Conservation (phyloP, 2,888 invertebrate genomes). For the Flexamia atlantica region DNA sequence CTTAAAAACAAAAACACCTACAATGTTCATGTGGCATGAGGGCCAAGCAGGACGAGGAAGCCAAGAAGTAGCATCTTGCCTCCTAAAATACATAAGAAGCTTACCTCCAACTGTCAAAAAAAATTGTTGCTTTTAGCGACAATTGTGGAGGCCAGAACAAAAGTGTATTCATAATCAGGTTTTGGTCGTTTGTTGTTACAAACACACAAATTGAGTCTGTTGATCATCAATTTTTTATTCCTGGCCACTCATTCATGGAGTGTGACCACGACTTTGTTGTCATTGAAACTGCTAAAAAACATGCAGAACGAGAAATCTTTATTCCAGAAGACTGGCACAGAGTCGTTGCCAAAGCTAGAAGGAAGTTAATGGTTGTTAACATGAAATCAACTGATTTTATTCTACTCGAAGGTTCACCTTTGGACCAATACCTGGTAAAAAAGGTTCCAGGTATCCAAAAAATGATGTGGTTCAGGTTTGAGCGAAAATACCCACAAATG, state of each 20-base stretch:
- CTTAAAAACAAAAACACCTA: too few species aligned
- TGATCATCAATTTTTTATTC: constrained; percentile 23
- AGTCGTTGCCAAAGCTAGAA: constrained; percentile 42
- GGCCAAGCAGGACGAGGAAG: too few species aligned
- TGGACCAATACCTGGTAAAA: constrained; percentile 29
- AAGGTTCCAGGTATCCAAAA: constrained; percentile 41
- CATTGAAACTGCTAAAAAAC: constrained; percentile 3
- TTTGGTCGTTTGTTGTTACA: too few species aligned
- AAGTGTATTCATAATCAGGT: too few species aligned
- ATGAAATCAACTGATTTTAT: constrained; percentile 17
- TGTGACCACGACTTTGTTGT: constrained; percentile 30
- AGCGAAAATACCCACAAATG: constrained; percentile 17
- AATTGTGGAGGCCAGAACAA: too few species aligned
- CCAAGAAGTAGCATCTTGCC: too few species aligned
- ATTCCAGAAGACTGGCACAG: constrained; percentile 42
- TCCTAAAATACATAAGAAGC: too few species aligned
- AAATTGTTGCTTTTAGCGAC: too few species aligned
- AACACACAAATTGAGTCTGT: constrained; percentile 9
- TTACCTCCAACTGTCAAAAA: too few species aligned
- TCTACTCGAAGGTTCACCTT: constrained; percentile 22
- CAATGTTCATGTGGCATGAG: too few species aligned
- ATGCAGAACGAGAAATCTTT: constrained; percentile 21
- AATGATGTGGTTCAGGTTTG: constrained; percentile 43
- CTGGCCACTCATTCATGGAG: constrained; percentile 36
- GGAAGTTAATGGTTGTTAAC: constrained; percentile 42